phyloP scores from a whole-genome alignment of 2,888 invertebrate genomes.

The Cheilosia pagana region DNA sequence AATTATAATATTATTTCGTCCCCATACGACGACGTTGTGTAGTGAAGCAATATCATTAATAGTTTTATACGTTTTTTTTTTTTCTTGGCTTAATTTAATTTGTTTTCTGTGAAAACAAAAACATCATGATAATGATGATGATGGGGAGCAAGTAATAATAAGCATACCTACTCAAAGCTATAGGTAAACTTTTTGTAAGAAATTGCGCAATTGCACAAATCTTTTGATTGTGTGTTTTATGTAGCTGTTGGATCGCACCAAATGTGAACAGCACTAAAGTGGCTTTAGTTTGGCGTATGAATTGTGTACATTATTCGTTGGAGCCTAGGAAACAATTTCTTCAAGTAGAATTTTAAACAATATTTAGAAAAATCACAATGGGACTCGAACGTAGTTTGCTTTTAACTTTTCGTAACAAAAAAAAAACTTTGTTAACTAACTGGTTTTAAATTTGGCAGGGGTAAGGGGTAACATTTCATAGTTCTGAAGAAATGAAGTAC shows the following conservation, averaged over 20 bases:
- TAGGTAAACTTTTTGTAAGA: conserved; percentile 48
- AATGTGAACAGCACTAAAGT: conserved; percentile 12
- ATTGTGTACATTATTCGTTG: background rate
- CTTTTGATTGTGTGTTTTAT: conserved; percentile 58
- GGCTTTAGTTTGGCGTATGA: conserved; percentile 10
- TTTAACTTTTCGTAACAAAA: background rate
- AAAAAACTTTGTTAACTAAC: background rate
- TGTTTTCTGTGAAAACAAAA: conserved; percentile 48
- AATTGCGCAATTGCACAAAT: conserved; percentile 73
- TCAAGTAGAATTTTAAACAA: background rate
- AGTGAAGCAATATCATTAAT: conserved; percentile 51
- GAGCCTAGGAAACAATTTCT: background rate
- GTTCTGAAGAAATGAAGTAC: background rate
- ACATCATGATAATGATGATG: conserved; percentile 8
- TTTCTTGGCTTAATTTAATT: conserved; percentile 19
- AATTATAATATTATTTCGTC: conserved; percentile 9
- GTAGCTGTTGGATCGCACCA: conserved; percentile 41
- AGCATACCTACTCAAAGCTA: conserved; percentile 45
- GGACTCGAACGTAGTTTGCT: background rate
- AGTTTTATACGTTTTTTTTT: conserved; percentile 19
- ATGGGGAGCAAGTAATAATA: conserved; percentile 51
- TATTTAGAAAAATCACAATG: background rate
- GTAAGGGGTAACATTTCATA: background rate
- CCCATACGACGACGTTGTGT: background rate
- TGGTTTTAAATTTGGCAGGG: background rate